Evolutionary conservation across 2,113 vertebrate species (phyloP).

Genomic region (Bungarus multicinctus): DNA sequence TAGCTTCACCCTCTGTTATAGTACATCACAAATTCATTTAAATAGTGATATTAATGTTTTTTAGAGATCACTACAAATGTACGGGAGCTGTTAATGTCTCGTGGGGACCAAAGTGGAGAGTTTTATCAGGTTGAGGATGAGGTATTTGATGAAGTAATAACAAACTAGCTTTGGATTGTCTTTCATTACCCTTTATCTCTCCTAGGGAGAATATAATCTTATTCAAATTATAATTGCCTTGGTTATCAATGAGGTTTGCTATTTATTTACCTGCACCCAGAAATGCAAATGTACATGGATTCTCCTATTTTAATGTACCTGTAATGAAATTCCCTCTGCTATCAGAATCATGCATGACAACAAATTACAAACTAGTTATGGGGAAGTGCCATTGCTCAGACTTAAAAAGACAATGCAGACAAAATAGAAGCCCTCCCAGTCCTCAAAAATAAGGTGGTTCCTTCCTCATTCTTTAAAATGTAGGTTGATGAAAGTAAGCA

Average conservation of each 20-base stretch:
- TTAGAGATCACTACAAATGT: constrained; percentile 72
- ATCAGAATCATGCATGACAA: constrained; percentile 68
- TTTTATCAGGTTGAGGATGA: constrained; percentile 76
- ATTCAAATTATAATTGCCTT: constrained; percentile 79
- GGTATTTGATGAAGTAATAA: constrained; percentile 80
- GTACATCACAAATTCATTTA: constrained; percentile 72
- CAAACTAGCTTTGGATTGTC: constrained; percentile 76
- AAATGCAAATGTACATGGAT: constrained; percentile 68
- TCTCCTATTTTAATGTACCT: constrained; percentile 60
- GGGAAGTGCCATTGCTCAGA: constrained; percentile 59
- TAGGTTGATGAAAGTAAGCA: constrained; percentile 58
- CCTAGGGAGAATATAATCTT: constrained; percentile 76
- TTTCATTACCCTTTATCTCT: constrained; percentile 81
- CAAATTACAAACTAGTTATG: constrained; percentile 76
- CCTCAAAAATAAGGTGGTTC: constrained; percentile 14
- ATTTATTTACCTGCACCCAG: constrained; percentile 76
- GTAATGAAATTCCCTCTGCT: constrained; percentile 72
- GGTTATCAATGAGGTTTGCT: constrained; percentile 76
- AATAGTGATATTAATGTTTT: constrained; percentile 74
- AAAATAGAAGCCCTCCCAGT: constrained; percentile 29
- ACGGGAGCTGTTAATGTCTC: constrained; percentile 67
- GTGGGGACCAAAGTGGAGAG: constrained; percentile 53
- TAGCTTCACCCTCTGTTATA: constrained; percentile 64
- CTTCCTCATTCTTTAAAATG: constrained; percentile 48
- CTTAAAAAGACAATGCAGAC: constrained; percentile 61